phyloP scores from a whole-genome alignment of 2,113 vertebrate genomes.

The Eretmochelys imbricata region DNA sequence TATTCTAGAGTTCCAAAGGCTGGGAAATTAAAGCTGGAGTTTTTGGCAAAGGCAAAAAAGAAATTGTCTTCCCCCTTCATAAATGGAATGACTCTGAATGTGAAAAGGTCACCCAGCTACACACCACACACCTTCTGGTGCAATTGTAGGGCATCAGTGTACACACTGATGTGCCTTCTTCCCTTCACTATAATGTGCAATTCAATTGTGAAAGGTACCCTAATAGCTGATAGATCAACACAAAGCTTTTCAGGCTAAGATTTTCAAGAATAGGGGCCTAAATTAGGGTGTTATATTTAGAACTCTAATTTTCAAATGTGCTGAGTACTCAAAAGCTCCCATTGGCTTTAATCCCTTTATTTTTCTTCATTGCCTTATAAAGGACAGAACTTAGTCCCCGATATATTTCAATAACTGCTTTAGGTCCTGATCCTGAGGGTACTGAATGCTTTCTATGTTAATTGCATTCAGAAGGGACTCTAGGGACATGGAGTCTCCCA shows the following conservation, averaged over 20 bases:
- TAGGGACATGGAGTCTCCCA: background rate
- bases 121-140: background rate
- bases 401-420: background rate
- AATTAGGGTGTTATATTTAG: background rate
- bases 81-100: background rate
- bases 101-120: background rate
- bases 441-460: background rate
- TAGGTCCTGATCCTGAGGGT: background rate
- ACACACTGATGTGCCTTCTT: background rate
- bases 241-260: background rate
- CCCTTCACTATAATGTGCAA: background rate
- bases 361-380: background rate
- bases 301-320: background rate
- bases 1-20: too few species aligned
- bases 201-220: background rate
- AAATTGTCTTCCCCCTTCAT: background rate
- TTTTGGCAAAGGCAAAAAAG: background rate
- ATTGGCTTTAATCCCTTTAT: background rate
- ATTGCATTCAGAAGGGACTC: background rate
- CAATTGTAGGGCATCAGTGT: background rate
- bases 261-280: fast-evolving
- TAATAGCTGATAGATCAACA: background rate
- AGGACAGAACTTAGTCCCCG: background rate
- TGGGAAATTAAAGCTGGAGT: background rate
- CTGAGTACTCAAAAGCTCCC: background rate